Evolutionary conservation across 1,140 invertebrate species (phyloP), one percentile per base, ranked within the genome.

Genomic region (Drosophila pruinosa): DNA sequence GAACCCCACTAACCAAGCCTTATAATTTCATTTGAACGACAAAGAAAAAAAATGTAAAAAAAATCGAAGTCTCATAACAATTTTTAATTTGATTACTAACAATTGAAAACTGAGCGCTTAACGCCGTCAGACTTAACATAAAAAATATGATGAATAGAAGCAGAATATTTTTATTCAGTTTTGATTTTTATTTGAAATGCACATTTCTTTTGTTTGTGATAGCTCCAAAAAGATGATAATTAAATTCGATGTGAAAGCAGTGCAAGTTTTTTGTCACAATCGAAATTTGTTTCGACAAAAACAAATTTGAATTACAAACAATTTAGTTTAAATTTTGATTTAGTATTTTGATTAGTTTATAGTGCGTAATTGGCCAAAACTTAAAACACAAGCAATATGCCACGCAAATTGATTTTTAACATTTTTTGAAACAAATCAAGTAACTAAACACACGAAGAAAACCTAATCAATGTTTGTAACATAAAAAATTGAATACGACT

Each of bases 261-360:
- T 90, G 89, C 89, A 90, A 90, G 81, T 91, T 91, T 91, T 89
- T 75, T 86, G 82, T 75, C 82, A 77, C 69, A 81, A 71, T 70
- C 64, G 69, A 72, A 79, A 58, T n/a, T n/a, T n/a, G n/a, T n/a
- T n/a, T n/a, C n/a, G n/a, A n/a, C n/a, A n/a, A n/a, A n/a, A n/a
- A n/a, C n/a, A n/a, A n/a, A n/a, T n/a, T n/a, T 8, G 8, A 47
- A 53, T 17, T 31, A 28, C 14, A n/a, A 38, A 52, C 7, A 43
- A 61, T 59, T 63, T n/a, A 17, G 19, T 19, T 28, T 36, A n/a
- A 10, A 21, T 21, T 61, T 17, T 65, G 26, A 54, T 64, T 58
- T 73, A 26, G 43, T 76, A 69, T 89, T 89, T 89, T 89, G 72
- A 89, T 89, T 89, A 89, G 83, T 89, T 89, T 80, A 76, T 85